phyloP scores from a whole-genome alignment of 2,797 vertebrate species.

The Heteromormyrus szaboi region DNA sequence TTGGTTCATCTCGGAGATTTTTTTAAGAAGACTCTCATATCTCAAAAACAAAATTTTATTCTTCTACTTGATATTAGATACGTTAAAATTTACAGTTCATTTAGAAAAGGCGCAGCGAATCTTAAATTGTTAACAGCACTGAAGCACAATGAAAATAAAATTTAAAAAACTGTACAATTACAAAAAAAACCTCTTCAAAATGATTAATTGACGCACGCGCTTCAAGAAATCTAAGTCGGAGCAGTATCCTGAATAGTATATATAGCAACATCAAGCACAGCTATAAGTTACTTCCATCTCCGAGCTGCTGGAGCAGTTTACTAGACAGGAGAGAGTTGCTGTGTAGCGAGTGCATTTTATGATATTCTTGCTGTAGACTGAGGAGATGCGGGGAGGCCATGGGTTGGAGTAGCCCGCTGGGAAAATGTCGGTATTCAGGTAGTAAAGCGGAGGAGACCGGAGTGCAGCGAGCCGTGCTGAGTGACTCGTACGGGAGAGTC shows the following conservation, averaged over 20 bases:
- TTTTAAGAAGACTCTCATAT: neutral
- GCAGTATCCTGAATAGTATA: constrained; percentile 13
- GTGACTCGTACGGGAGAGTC: constrained; percentile 35
- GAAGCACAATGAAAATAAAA: neutral
- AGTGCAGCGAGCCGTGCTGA: constrained; percentile 35
- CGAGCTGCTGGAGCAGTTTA: constrained; percentile 38
- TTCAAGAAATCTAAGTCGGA: neutral
- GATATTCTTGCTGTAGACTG: constrained; percentile 33
- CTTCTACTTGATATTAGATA: neutral
- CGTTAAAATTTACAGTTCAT: constrained; percentile 1
- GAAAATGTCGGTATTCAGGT: constrained; percentile 31
- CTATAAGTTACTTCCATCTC: constrained; percentile 17
- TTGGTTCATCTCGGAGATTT: neutral
- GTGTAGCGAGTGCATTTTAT: constrained; percentile 35
- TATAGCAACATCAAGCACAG: neutral
- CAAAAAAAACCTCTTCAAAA: neutral
- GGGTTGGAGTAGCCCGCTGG: constrained; percentile 38
- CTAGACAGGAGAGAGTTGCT: constrained; percentile 21
- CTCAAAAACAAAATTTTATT: constrained; percentile 6
- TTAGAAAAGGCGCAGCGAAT: neutral
- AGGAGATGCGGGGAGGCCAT: constrained; percentile 29
- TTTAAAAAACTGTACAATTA: neutral
- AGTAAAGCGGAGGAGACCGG: constrained; percentile 26
- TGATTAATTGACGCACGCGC: neutral
- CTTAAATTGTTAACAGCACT: constrained; percentile 5